Evolutionary conservation across 2,888 invertebrate species (phyloP).

Genomic region (Nomada lathburiana): DNA sequence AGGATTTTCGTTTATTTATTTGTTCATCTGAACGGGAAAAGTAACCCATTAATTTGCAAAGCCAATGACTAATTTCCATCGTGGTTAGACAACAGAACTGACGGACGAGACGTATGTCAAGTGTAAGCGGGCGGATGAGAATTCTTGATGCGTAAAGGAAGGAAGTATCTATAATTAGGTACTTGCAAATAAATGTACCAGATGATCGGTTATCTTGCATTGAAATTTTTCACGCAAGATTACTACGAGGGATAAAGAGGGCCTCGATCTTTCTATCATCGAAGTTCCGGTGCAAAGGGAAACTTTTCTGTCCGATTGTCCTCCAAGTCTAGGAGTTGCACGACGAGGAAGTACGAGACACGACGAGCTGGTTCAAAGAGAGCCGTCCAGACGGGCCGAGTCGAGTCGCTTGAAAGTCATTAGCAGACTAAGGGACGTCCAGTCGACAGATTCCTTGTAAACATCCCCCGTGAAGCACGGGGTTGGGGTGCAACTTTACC

Average conservation of each 20-base stretch:
- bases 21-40: too few species aligned
- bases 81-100: too few species aligned
- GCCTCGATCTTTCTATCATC: constrained; percentile 14
- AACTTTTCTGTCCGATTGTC: constrained; percentile 36
- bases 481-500: constrained; percentile 30
- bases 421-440: constrained; percentile 56
- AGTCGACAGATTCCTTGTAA: constrained; percentile 48
- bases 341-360: constrained; percentile 17
- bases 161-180: background rate
- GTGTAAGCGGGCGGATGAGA: too few species aligned
- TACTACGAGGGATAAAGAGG: background rate
- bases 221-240: background rate
- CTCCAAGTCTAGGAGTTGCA: constrained; percentile 2
- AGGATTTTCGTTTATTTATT: background rate
- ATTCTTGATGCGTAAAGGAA: too few species aligned
- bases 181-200: background rate
- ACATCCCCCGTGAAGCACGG: constrained; percentile 32
- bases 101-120: too few species aligned
- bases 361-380: constrained; percentile 46
- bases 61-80: too few species aligned
- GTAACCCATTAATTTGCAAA: too few species aligned
- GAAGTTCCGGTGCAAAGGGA: constrained; percentile 11
- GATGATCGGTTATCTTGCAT: background rate
- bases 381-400: constrained; percentile 15
- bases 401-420: constrained; percentile 61